Evolutionary conservation across 2,113 vertebrate genomes (phyloP).

Genomic region (Sylvia atricapilla): DNA sequence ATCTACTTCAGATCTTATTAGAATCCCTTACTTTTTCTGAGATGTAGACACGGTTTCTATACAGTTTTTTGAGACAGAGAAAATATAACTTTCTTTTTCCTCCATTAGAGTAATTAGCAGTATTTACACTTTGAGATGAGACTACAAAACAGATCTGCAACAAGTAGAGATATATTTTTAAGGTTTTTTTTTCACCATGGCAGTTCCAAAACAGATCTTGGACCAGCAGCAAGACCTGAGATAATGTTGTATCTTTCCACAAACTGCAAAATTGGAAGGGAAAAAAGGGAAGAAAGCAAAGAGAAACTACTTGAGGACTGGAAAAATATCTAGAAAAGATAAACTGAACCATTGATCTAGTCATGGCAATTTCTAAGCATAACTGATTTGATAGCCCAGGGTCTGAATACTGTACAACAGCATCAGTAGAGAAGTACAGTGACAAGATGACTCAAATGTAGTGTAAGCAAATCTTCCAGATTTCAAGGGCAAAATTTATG

Average conservation of each 20-base stretch:
- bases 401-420: background rate
- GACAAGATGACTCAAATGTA: background rate
- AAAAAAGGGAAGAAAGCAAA: background rate
- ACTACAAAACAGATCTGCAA: background rate
- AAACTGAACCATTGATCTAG: constrained; percentile 4
- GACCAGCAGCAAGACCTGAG: background rate
- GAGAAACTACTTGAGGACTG: background rate
- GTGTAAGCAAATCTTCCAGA: background rate
- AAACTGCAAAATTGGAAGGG: background rate
- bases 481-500: background rate
- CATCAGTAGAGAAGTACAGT: background rate
- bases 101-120: background rate
- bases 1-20: background rate
- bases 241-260: background rate
- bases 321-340: background rate
- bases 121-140: constrained; percentile 1
- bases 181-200: background rate
- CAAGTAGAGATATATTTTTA: background rate
- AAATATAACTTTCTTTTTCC: background rate
- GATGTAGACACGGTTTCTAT: background rate
- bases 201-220: background rate
- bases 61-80: background rate
- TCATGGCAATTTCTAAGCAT: background rate
- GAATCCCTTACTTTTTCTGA: background rate
- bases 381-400: constrained; percentile 6